A percentile compares a stretch with the other conserved stretches of the same genome.
phyloP scores from a whole-genome alignment of 2,113 vertebrate genomes.

The Erinaceus europaeus region DNA sequence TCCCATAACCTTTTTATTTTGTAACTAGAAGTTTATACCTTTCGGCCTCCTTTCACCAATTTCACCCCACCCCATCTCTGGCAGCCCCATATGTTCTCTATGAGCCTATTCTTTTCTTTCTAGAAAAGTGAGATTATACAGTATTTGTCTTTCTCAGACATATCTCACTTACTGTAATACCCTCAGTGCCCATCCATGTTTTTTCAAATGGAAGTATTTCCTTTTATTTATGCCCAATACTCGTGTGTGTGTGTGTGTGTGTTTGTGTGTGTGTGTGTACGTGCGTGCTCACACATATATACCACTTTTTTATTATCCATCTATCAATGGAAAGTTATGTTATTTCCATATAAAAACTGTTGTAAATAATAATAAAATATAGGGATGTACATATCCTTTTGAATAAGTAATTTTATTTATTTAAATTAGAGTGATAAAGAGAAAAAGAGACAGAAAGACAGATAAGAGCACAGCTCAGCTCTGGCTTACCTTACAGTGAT shows the following conservation, averaged over 20 bases:
- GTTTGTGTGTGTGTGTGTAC: no score
- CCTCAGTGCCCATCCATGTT: background rate
- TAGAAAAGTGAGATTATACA: background rate
- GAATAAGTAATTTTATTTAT: background rate
- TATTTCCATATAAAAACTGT: background rate
- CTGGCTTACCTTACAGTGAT: no score
- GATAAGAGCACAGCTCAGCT: no score
- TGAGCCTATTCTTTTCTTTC: background rate
- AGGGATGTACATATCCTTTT: background rate
- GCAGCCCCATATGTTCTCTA: background rate
- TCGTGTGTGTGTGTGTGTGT: no score
- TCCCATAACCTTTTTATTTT: background rate
- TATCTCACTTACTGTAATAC: background rate
- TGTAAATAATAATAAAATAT: background rate
- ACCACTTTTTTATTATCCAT: background rate
- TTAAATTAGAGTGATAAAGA: no score
- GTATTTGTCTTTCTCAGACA: background rate
- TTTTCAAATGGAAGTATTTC: background rate
- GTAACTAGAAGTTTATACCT: background rate
- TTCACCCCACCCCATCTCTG: background rate
- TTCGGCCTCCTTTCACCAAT: background rate
- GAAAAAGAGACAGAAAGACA: no score
- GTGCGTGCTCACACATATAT: background rate
- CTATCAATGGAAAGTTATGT: background rate
- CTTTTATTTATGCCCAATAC: background rate